Conservation (phyloP, 92 coral and sea anemone genomes). For the Anthopleura xanthogrammica region DNA sequence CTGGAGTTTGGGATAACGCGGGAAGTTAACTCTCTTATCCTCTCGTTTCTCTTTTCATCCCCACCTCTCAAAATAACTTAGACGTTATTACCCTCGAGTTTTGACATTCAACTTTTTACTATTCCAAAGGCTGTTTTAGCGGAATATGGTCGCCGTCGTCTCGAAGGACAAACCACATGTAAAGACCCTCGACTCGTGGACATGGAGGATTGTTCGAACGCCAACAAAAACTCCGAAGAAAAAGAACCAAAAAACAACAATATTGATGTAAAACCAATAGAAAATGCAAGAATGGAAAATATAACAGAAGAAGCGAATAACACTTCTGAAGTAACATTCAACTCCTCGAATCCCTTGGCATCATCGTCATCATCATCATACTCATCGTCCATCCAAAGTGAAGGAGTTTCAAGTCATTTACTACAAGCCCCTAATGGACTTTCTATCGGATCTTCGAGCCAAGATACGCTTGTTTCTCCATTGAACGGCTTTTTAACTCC, state of each 20-base stretch:
- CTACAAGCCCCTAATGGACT: slow-evolving; percentile 1
- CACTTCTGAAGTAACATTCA: background rate
- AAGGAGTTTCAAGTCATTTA: background rate
- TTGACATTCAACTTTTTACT: background rate
- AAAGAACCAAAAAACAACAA: background rate
- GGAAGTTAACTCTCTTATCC: no score
- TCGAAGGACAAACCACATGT: slow-evolving; percentile 75
- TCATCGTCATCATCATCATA: background rate
- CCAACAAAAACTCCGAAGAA: slow-evolving; percentile 1
- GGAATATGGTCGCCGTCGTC: slow-evolving; percentile 91
- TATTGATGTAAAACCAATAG: background rate
- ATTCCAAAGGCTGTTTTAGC: slow-evolving; percentile 82
- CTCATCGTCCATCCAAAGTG: background rate
- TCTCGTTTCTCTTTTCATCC: no score
- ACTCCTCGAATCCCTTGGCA: background rate
- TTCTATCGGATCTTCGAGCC: background rate
- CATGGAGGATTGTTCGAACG: slow-evolving; percentile 62
- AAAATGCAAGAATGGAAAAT: background rate
- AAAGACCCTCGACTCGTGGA: slow-evolving; percentile 95
- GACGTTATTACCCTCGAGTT: no score
- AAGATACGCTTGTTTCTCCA: background rate
- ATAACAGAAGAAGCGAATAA: background rate
- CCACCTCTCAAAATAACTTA: no score
- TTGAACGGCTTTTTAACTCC: background rate
- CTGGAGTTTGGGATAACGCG: no score